Evolutionary conservation across 2,797 vertebrate genomes (phyloP).

Genomic region (Poeciliopsis gracilis): DNA sequence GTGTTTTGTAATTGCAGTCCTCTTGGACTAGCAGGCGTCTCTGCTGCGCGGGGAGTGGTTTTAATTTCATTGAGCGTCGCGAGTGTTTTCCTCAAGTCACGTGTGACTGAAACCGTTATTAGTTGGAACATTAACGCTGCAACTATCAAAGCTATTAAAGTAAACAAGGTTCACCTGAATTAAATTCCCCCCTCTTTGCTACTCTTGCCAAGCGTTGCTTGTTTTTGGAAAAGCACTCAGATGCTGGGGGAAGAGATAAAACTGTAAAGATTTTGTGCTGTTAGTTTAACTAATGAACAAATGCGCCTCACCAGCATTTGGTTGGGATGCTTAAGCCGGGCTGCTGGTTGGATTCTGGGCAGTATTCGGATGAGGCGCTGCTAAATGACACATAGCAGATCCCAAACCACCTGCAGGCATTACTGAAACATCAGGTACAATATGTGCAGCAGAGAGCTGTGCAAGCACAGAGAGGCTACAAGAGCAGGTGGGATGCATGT

Average conservation of each 20-base stretch:
- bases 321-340: background rate
- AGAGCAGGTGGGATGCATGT: constrained; percentile 2
- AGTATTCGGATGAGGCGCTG: constrained; percentile 20
- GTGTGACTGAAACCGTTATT: constrained; percentile 41
- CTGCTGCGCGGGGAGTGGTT: background rate
- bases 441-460: constrained; percentile 10
- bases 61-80: constrained; percentile 20
- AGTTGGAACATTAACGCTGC: constrained; percentile 31
- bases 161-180: constrained; percentile 50
- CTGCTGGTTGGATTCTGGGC: constrained; percentile 25
- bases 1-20: constrained; percentile 20
- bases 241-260: constrained; percentile 14
- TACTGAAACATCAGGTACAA: constrained; percentile 30
- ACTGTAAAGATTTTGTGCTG: constrained; percentile 31
- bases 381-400: constrained; percentile 31
- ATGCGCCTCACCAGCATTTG: constrained; percentile 26
- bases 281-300: constrained; percentile 48
- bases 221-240: constrained; percentile 33
- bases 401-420: constrained; percentile 31
- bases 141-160: constrained; percentile 35
- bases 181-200: constrained; percentile 16
- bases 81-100: constrained; percentile 7
- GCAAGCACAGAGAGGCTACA: constrained; percentile 4
- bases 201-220: constrained; percentile 41
- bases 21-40: constrained; percentile 16